These are phyloP conservation scores for Ornithorhynchus anatinus DNA, from an alignment of 2,113 vertebrate genomes.

Conservation along the genomic window DNA sequence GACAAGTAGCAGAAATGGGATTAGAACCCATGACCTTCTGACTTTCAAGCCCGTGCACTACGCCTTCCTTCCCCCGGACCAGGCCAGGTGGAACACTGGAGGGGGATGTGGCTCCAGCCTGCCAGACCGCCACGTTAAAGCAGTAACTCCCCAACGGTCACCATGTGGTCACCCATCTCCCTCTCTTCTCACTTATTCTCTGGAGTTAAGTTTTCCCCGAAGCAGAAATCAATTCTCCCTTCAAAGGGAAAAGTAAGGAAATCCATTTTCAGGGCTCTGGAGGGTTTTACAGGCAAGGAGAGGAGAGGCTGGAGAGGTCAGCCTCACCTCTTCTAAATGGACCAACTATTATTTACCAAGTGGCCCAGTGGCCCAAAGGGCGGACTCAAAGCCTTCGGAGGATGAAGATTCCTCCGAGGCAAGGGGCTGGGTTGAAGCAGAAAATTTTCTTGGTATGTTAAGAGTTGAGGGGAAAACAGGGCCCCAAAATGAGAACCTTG, in stretches of 20 bases:
- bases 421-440: conserved; percentile 47
- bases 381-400: not conserved
- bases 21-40: no score
- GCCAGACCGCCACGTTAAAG: conserved; percentile 63
- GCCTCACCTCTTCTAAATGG: not conserved
- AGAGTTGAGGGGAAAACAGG: conserved; percentile 43
- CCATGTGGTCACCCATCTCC: conserved; percentile 77
- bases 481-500: conserved; percentile 31
- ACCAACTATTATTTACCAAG: not conserved
- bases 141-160: conserved; percentile 77
- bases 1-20: no score
- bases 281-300: conserved; percentile 36
- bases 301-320: not conserved
- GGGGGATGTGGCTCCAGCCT: not conserved
- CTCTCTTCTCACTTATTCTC: conserved; percentile 64
- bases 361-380: not conserved
- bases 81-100: conserved; percentile 76
- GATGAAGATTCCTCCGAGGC: conserved; percentile 33
- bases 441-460: conserved; percentile 48
- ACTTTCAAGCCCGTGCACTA: no score
- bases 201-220: conserved; percentile 83
- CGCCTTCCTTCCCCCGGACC: conserved; percentile 42
- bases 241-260: conserved; percentile 9
- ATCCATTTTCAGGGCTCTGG: conserved; percentile 65
- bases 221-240: conserved; percentile 50